Conservation (phyloP, 2,113 vertebrate genomes). For the Electrona antarctica region DNA sequence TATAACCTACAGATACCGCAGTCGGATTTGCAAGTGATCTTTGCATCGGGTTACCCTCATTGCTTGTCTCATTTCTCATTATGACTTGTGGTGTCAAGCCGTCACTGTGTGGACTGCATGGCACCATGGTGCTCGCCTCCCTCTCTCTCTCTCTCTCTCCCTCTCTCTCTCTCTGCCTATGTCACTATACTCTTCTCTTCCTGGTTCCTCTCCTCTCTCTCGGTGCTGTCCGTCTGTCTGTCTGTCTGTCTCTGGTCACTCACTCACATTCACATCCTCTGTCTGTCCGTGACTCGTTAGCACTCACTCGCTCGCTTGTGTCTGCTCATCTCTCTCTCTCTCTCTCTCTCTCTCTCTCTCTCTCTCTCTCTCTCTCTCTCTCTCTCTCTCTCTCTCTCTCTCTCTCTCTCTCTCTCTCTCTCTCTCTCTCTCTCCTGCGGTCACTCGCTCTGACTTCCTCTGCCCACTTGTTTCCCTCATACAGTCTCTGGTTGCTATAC, state of each 20-base stretch:
- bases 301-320: constrained; percentile 13
- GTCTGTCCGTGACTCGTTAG: too few species aligned
- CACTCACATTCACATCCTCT: too few species aligned
- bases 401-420: not conserved
- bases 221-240: not conserved
- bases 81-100: constrained; percentile 69
- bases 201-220: constrained; percentile 18
- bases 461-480: too few species aligned
- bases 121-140: constrained; percentile 41
- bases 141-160: constrained; percentile 29
- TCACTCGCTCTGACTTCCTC: not conserved
- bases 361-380: not conserved
- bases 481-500: too few species aligned
- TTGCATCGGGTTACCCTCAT: constrained; percentile 58
- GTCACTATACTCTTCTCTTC: not conserved
- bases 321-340: not conserved
- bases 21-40: constrained; percentile 61
- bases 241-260: too few species aligned
- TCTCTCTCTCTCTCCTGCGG: not conserved
- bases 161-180: constrained; percentile 6
- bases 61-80: constrained; percentile 68
- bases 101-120: constrained; percentile 61
- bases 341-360: not conserved
- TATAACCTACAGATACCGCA: constrained; percentile 64
- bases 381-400: not conserved